Conservation (phyloP, 2,888 invertebrate genomes). For the Maniola hyperantus region DNA sequence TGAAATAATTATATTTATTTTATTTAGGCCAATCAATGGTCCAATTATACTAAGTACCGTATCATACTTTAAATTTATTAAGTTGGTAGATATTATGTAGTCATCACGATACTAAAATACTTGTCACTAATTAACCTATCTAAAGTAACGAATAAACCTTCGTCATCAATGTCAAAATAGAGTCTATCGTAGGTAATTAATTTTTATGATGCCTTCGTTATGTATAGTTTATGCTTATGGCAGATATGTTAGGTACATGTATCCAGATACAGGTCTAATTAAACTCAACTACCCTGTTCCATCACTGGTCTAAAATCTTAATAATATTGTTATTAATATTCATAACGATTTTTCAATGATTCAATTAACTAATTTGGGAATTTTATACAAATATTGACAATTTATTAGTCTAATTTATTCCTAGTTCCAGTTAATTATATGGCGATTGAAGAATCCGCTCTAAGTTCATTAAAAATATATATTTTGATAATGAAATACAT, state of each 20-base stretch:
- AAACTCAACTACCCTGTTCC: neutral
- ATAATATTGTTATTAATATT: neutral
- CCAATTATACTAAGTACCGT: too few relatives aligned
- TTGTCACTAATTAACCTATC: constrained; percentile 9
- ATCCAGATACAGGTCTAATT: constrained; percentile 17
- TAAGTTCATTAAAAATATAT: too few relatives aligned
- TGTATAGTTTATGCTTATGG: constrained; percentile 6
- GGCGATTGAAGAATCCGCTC: too few relatives aligned
- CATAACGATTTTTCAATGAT: too few relatives aligned
- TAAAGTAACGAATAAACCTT: constrained; percentile 15
- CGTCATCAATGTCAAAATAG: constrained; percentile 17
- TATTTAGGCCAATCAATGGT: too few relatives aligned
- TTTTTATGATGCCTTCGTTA: constrained; percentile 22
- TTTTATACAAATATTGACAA: too few relatives aligned
- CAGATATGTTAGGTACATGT: neutral
- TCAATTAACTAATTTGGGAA: too few relatives aligned
- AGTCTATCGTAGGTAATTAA: constrained; percentile 13
- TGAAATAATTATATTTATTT: too few relatives aligned
- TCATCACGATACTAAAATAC: neutral
- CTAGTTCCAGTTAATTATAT: too few relatives aligned
- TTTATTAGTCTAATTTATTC: too few relatives aligned
- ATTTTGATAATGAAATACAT: too few relatives aligned
- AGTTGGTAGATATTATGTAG: neutral
- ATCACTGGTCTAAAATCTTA: neutral
- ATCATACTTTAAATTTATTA: too few relatives aligned